Base-by-base conservation (phyloP, 2,113 vertebrate species). In the Neodontobutis hainanensis region DNA sequence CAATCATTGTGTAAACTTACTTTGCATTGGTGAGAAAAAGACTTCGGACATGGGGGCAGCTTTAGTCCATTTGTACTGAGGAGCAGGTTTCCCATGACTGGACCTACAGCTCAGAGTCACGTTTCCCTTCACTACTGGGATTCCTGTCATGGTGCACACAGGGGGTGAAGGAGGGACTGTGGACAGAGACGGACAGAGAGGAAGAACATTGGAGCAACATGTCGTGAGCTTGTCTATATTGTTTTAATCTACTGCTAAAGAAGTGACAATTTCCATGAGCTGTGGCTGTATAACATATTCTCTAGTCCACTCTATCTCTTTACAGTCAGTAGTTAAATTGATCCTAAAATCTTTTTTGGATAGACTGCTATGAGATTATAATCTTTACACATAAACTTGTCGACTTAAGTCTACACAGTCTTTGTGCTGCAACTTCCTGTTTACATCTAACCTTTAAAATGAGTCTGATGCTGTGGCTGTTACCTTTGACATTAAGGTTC, bases 111-210 rank as follows among this genome's bases (percentile, higher is more conserved):
- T 95, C 88, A 97, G 43, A 8, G 95, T 98, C 44, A 97, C 90
- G 0, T 97, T 96, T 62, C 92, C 87, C 2, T 92, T 94, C 72
- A 94, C 73, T 4, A 89, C 36, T 2, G 95, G 86, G 32, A 14
- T 77, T 0, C 95, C 95, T 0, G 82, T 83, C 61, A 98, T 82
- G 0, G 15, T 85, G 76, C 97, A 98, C 27, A 89, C 76, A 0
- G 96, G 96, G 3, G 89, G 10, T 0, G 94, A 93, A 0, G 97
- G 97, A 0, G 95, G 95, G 73, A 98, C 97, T 98, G 88, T 0
- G 52, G 42, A 48, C 42, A 66, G 27, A 44, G 53, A 61, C 3
- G 59, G 42, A 70, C 35, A 57, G 43, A 32, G 2, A 36, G 16
- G 14, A n/a, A 16, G 19, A 27, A 27, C 19, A 27, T 27, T 27